Evolutionary conservation across 2,797 vertebrate species (phyloP), one percentile per base, ranked within the genome.

Genomic region (Heterohyrax brucei): DNA sequence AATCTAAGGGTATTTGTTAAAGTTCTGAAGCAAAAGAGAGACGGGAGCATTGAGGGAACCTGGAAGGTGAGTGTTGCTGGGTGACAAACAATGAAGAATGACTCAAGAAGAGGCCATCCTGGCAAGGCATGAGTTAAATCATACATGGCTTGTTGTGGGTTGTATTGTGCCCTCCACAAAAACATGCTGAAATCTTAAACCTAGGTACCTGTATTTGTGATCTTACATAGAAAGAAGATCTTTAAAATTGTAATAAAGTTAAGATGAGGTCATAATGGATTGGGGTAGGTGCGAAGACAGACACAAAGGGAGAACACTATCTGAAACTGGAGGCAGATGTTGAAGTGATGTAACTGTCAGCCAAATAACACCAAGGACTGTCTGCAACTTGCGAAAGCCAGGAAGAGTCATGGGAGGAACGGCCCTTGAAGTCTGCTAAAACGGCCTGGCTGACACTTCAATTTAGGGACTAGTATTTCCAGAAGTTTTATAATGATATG

Each of bases 51-150:
- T 16, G 7, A 28, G 72, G 30, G 48, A 56, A 56, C 24, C 24
- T 18, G 24, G 30, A 33, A 78, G 70, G 26, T 70, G 10, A 13
- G 4, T 26, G 8, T 26, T 46, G 4, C 21, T 7, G 33, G 2
- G 9, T 2, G 6, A 10, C 39, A 4, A 14, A 48, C 7, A 75
- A 9, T 44, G 44, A 33, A 10, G 26, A 33, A n/a, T 19, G 2
- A 24, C 7, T 28, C 28, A 22, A 75, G 28, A 33, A 66, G 14
- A 18, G 30, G 10, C 1, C 30, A 5, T 0, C 0, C 26, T 2
- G 14, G 26, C 7, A 22, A 1, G 22, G 9, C 0, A 10, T 26
- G 16, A 91, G 39, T 10, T 10, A n/a, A 77, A 61, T 3, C 2
- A 1, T 3, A 8, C 16, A 14, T 5, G 7, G 13, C 66, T 70